Evolutionary conservation across 2,888 invertebrate species (phyloP).

Genomic region (Aleiodes testaceus): DNA sequence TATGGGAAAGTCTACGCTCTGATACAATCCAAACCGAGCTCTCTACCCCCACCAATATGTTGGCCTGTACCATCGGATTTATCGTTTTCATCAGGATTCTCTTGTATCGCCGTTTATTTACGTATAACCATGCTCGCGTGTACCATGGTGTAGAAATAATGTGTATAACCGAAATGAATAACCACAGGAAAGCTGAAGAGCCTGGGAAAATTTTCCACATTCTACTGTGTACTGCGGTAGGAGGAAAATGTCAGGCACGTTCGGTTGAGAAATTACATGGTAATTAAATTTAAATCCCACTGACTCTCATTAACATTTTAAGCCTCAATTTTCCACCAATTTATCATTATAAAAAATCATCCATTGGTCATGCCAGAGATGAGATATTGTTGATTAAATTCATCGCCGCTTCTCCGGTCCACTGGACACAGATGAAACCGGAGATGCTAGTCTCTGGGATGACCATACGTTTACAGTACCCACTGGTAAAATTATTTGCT

Average conservation of each 20-base stretch:
- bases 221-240: slow-evolving; percentile 20
- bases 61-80: slow-evolving; percentile 18
- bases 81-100: slow-evolving; percentile 23
- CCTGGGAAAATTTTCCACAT: slow-evolving; percentile 12
- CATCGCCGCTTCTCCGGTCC: slow-evolving; percentile 2
- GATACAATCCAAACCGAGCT: slow-evolving; percentile 1
- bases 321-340: not conserved
- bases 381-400: slow-evolving; percentile 32
- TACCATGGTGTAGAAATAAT: slow-evolving; percentile 4
- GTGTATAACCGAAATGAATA: slow-evolving; percentile 14
- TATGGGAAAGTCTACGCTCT: slow-evolving; percentile 13
- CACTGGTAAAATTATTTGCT: slow-evolving; percentile 33
- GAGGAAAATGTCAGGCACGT: not conserved
- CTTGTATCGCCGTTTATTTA: slow-evolving; percentile 2
- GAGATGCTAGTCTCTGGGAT: slow-evolving; percentile 15
- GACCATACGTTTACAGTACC: slow-evolving; percentile 27
- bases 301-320: not conserved
- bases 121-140: not conserved
- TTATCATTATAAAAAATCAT: too few species aligned
- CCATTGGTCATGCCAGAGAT: not conserved
- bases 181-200: slow-evolving; percentile 10
- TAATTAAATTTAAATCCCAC: slow-evolving; percentile 4
- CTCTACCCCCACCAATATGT: slow-evolving; percentile 12
- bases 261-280: slow-evolving; percentile 24
- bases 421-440: slow-evolving; percentile 14